Evolutionary conservation across 2,797 vertebrate genomes (phyloP).

Genomic region (Acipenser oxyrinchus): DNA sequence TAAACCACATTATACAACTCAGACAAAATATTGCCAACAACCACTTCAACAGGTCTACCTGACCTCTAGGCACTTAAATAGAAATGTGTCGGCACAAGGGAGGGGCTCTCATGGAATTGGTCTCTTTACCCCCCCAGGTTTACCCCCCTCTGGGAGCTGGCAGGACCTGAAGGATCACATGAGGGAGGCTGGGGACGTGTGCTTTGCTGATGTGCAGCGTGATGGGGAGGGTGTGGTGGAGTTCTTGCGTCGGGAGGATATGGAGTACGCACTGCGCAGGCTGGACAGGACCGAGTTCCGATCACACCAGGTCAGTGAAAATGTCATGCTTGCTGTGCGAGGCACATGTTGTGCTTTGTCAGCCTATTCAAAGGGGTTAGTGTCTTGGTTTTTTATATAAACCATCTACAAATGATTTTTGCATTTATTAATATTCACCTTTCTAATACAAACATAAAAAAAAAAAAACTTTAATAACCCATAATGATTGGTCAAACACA

Average conservation of each 20-base stretch:
- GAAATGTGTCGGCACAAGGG: too few species aligned
- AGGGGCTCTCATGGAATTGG: neutral
- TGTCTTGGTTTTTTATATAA: too few species aligned
- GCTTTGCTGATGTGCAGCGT: slow-evolving; percentile 75
- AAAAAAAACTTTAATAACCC: too few species aligned
- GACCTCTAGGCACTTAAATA: too few species aligned
- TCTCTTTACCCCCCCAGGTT: slow-evolving; percentile 41
- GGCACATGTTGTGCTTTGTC: neutral
- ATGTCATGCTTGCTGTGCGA: neutral
- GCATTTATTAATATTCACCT: neutral
- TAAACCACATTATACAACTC: too few species aligned
- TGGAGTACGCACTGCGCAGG: slow-evolving; percentile 73
- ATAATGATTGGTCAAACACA: too few species aligned
- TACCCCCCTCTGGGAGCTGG: slow-evolving; percentile 79
- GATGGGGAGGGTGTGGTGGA: slow-evolving; percentile 77
- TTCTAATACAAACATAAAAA: too few species aligned
- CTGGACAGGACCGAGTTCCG: slow-evolving; percentile 76
- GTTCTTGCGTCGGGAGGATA: slow-evolving; percentile 80
- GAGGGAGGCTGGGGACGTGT: slow-evolving; percentile 77
- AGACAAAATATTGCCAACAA: too few species aligned
- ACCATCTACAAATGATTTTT: neutral
- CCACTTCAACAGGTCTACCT: too few species aligned
- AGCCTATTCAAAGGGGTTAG: neutral
- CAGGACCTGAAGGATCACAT: slow-evolving; percentile 85
- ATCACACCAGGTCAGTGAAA: slow-evolving; percentile 66